Percentiles rank a stretch among this genome's conserved stretches.
phyloP scores from a whole-genome alignment of 2,888 invertebrate genomes.

The Cephus pygmeus region DNA sequence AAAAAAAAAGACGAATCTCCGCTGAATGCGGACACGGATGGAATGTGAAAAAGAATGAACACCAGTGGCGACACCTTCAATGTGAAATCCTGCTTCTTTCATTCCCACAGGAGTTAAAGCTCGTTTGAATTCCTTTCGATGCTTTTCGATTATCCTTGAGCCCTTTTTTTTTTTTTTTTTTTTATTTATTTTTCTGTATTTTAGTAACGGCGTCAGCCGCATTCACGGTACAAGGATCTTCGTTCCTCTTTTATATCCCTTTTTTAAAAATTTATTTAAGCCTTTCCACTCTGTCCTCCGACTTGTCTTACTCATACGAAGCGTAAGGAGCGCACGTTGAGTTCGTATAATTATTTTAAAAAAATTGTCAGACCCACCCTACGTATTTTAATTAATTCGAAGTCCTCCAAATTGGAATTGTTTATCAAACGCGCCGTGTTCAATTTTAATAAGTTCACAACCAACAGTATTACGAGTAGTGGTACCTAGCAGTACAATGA shows the following conservation, averaged over 20 bases:
- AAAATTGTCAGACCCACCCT: too few species aligned
- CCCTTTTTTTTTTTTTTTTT: too few species aligned
- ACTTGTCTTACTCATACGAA: too few species aligned
- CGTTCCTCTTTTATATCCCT: too few species aligned
- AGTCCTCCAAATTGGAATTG: not conserved
- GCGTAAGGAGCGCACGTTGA: too few species aligned
- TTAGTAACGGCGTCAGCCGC: not conserved
- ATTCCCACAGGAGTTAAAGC: not conserved
- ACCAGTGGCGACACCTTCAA: not conserved
- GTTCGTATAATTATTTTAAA: not conserved
- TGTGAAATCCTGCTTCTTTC: not conserved
- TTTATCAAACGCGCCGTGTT: not conserved
- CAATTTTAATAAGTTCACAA: not conserved
- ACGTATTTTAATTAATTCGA: too few species aligned
- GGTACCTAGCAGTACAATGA: not conserved
- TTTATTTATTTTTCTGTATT: not conserved
- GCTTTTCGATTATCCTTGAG: not conserved
- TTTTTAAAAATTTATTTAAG: too few species aligned
- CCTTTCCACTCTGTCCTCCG: too few species aligned
- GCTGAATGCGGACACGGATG: not conserved
- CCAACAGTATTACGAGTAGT: not conserved
- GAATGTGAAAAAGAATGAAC: not conserved
- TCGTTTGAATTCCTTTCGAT: not conserved
- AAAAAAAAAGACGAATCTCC: too few species aligned
- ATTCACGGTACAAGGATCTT: not conserved